Evolutionary conservation across 1,140 invertebrate genomes (phyloP).

Genomic region (Lucilia cuprina): DNA sequence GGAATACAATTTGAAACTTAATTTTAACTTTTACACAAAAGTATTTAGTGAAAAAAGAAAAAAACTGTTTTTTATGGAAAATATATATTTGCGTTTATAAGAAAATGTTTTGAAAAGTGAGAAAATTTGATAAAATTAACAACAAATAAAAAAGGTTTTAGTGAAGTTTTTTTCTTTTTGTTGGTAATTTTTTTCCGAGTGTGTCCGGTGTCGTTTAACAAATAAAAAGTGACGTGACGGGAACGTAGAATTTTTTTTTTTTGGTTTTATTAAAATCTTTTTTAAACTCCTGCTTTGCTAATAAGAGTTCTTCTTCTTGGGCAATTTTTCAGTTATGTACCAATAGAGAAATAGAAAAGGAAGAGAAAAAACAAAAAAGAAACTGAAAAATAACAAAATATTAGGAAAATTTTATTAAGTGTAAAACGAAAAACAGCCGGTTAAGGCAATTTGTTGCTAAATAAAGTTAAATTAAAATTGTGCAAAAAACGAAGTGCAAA

Average conservation of each 20-base stretch:
- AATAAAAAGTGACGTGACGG: constrained; percentile 25
- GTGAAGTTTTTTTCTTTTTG: neutral
- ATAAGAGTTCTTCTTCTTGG: constrained; percentile 28
- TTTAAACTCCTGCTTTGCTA: neutral
- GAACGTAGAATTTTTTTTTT: constrained; percentile 22
- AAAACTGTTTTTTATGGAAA: neutral
- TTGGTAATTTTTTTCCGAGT: too few relatives aligned
- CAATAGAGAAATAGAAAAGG: constrained; percentile 16
- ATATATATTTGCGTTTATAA: neutral
- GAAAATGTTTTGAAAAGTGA: neutral
- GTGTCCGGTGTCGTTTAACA: neutral
- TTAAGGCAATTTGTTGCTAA: too few relatives aligned
- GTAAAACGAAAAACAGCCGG: too few relatives aligned
- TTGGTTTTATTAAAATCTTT: too few relatives aligned
- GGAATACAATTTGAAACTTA: neutral
- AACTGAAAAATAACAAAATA: neutral
- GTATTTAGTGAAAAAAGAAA: neutral
- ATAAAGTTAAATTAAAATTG: neutral
- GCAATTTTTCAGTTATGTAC: constrained; percentile 41
- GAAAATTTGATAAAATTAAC: neutral
- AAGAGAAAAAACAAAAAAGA: constrained; percentile 20
- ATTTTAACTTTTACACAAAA: neutral
- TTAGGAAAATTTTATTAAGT: neutral
- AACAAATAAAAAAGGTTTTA: neutral
- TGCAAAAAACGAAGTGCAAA: neutral